Evolutionary conservation across 2,888 invertebrate genomes (phyloP), one percentile per base, ranked within the genome.

Genomic region (Invenusta paracnida): DNA sequence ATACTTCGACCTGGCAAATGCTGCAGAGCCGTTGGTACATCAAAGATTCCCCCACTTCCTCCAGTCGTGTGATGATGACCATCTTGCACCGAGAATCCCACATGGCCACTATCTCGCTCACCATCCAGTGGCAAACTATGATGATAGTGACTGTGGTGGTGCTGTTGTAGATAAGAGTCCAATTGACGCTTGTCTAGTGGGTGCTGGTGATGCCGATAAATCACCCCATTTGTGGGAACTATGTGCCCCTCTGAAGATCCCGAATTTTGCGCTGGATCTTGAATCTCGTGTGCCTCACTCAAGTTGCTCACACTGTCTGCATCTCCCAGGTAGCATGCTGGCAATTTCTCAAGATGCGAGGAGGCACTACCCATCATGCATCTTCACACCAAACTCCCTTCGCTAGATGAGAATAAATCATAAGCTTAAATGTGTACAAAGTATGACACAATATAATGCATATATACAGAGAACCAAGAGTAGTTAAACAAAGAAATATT

Each of bases 321-420:
- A 23, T 73, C 73, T 13, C 73, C 73, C 73, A 73, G 17, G 73
- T 73, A 73, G 25, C 73, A 73, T 13, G 73, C 23, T 5, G 73
- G 73, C 2, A 73, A 23, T 23, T 73, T 73, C 73, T 73, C 73
- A 73, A 73, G 73, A 13, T 73, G 73, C 5, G 73, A 73, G 73
- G 25, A 5, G 2, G 23, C 73, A 73, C 23, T 25, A 73, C 73
- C 73, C 73, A 73, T 73, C 23, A 5, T 25, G 5, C 73, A 73
- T 73, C 17, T 13, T 73, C 23, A 23, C 17, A 73, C 23, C 73
- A 73, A 13, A 5, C 73, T 73, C 17, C 73, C 5, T 5, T n/a
- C 73, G 23, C 5, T 48, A 48, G 48, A 48, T 48, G 17, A 48
- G 5, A 48, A 48, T 48, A 48, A 48, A 48, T 48, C 48, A 48